Evolutionary conservation across 2,797 vertebrate species (phyloP), one percentile per base, ranked within the genome.

Genomic region (Tachyglossus aculeatus): DNA sequence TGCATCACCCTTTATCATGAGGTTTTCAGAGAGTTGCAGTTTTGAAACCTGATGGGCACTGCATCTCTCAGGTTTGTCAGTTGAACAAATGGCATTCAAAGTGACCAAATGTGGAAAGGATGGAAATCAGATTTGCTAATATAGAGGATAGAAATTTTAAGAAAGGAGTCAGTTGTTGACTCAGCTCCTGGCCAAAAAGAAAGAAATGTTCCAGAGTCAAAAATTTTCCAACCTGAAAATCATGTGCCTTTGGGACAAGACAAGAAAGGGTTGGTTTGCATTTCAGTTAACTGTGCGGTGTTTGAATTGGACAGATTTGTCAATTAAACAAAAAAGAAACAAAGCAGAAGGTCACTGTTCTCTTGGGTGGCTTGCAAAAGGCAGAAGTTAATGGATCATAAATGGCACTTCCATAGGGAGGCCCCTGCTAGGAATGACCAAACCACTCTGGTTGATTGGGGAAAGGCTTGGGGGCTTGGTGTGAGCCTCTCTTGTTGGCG

Each of bases 141-240:
- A 44, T 39, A 53, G 57, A 41, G 15, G 18, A 0, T 9, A 37
- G 43, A n/a, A n/a, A n/a, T n/a, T n/a, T n/a, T n/a, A n/a, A n/a
- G n/a, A n/a, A n/a, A n/a, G n/a, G n/a, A n/a, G n/a, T n/a, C n/a
- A n/a, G n/a, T n/a, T n/a, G n/a, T n/a, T n/a, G n/a, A n/a, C n/a
- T n/a, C n/a, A n/a, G n/a, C n/a, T n/a, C n/a, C n/a, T n/a, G n/a
- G n/a, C n/a, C n/a, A 19, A 53, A 79, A 73, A 62, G 59, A 68
- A 68, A 53, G 67, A 87, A 78, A 80, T 73, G 55, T 54, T 33
- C 3, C 13, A 70, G 73, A 67, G 69, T 67, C 47, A 67, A 72
- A 82, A 70, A 50, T 56, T n/a, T 71, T 67, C 25, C 61, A 50
- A 63, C 48, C 55, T 65, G 67, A 56, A 77, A 78, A 70, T 74